Percentiles rank a stretch among this genome's conserved stretches.
phyloP scores from a whole-genome alignment of 2,797 vertebrate species.

The Syndactyla subalaris region DNA sequence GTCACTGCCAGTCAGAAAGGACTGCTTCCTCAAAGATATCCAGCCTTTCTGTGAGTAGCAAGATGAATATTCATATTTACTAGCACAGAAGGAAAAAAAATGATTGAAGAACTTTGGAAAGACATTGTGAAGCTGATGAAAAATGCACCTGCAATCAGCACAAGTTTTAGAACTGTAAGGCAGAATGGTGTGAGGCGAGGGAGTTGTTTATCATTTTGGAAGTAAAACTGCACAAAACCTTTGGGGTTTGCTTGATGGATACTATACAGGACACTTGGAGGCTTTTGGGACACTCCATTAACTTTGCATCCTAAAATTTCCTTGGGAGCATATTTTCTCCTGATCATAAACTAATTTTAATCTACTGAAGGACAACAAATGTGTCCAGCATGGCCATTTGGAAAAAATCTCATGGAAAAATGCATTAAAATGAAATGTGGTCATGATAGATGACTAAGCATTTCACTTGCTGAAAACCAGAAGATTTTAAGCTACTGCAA shows the following conservation, averaged over 20 bases:
- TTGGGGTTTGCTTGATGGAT: slow-evolving; percentile 66
- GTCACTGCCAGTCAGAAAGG: slow-evolving; percentile 40
- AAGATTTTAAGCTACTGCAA: not conserved
- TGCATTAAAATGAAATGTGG: slow-evolving; percentile 16
- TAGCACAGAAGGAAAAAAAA: slow-evolving; percentile 6
- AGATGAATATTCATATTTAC: slow-evolving; percentile 59
- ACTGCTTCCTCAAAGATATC: slow-evolving; percentile 46
- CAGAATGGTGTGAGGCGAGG: slow-evolving; percentile 12
- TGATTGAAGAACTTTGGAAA: slow-evolving; percentile 54
- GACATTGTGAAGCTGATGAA: slow-evolving; percentile 45
- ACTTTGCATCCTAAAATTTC: slow-evolving; percentile 65
- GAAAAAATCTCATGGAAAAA: slow-evolving; percentile 8
- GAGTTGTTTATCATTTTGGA: slow-evolving; percentile 50
- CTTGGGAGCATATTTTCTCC: slow-evolving; percentile 58
- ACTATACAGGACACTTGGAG: slow-evolving; percentile 48
- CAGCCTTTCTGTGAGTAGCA: not conserved
- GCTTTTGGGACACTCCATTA: slow-evolving; percentile 66
- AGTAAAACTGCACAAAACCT: slow-evolving; percentile 48
- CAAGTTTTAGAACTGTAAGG: slow-evolving; percentile 25
- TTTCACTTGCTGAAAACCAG: not conserved
- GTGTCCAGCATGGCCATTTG: slow-evolving; percentile 15
- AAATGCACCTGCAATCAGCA: slow-evolving; percentile 9
- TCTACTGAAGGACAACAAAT: slow-evolving; percentile 53
- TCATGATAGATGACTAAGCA: slow-evolving; percentile 12
- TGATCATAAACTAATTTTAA: slow-evolving; percentile 51